Evolutionary conservation across 2,113 vertebrate genomes (phyloP).

Genomic region (Mus musculus): GRCm39 chr5:85945001-85945500

Average conservation of each 20-base stretch:
- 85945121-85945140: not conserved
- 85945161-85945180: not conserved
- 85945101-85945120: not conserved
- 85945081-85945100: not conserved
- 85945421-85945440: constrained; percentile 29
- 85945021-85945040: not conserved
- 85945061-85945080: not conserved
- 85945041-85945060: constrained; percentile 10
- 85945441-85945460: not conserved
- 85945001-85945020: not conserved
- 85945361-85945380: not conserved
- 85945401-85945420: constrained; percentile 4
- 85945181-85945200: not conserved
- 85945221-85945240: not conserved
- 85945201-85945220: not conserved
- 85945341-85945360: not conserved
- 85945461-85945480: not conserved
- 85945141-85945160: not conserved
- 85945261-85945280: not conserved
- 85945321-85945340: not conserved
- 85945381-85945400: not conserved
- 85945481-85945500: not conserved
- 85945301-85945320: not conserved
- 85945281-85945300: not conserved
- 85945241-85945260: not conserved